Percentiles rank a stretch among this genome's conserved stretches.
Evolutionary conservation across 2,113 vertebrate species (phyloP).

Genomic region (Setophaga petechia): DNA sequence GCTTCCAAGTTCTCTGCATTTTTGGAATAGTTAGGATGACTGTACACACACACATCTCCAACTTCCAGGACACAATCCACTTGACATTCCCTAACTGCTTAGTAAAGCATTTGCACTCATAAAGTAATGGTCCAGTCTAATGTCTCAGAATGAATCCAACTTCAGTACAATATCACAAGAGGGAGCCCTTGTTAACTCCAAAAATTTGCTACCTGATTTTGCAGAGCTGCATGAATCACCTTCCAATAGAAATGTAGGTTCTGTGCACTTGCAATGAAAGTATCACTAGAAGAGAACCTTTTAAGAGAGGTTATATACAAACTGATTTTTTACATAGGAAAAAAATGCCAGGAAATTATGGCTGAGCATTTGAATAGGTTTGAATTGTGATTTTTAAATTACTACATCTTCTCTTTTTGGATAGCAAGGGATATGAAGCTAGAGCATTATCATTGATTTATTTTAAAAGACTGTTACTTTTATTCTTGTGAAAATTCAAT

Average conservation of each 20-base stretch:
- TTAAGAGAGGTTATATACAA: background rate
- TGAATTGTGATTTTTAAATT: background rate
- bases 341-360: background rate
- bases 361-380: background rate
- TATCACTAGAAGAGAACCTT: background rate
- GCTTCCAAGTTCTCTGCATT: background rate
- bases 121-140: background rate
- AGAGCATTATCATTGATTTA: background rate
- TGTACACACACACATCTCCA: background rate
- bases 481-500: background rate
- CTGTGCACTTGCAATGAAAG: background rate
- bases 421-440: background rate
- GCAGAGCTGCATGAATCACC: background rate
- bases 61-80: background rate
- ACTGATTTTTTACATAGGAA: background rate
- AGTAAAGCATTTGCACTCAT: background rate
- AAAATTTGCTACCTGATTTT: background rate
- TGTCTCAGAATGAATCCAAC: background rate
- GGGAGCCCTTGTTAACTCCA: conserved; percentile 39
- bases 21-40: background rate
- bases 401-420: background rate
- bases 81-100: background rate
- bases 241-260: background rate
- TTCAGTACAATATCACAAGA: background rate
- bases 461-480: background rate